phyloP scores from a whole-genome alignment of 2,797 vertebrate species.

The Monodelphis domestica region DNA sequence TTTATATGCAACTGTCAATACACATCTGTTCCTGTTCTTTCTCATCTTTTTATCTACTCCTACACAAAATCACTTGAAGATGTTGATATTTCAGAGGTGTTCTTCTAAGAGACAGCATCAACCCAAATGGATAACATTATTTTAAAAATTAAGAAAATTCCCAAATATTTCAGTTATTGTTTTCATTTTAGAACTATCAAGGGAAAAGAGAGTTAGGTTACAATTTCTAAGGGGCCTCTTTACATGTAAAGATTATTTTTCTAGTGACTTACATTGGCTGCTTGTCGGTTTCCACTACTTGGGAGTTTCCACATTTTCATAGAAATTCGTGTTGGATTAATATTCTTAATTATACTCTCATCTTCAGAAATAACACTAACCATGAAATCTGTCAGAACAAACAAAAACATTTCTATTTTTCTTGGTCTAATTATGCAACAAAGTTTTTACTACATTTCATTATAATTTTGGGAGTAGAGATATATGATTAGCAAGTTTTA shows the following conservation, averaged over 20 bases:
- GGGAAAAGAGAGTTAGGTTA: neutral
- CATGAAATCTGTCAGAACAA: constrained; percentile 88
- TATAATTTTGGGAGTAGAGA: neutral
- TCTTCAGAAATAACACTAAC: constrained; percentile 93
- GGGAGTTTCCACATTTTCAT: constrained; percentile 91
- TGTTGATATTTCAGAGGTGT: neutral
- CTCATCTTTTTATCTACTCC: neutral
- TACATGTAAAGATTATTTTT: constrained; percentile 44
- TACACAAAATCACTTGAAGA: neutral
- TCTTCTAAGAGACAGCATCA: neutral
- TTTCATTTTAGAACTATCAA: neutral
- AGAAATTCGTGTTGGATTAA: constrained; percentile 86
- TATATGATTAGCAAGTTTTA: neutral
- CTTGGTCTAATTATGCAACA: constrained; percentile 21
- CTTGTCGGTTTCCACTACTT: constrained; percentile 61
- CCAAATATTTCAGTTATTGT: neutral
- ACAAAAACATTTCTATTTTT: constrained; percentile 57
- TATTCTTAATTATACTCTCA: constrained; percentile 87
- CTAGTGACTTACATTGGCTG: constrained; percentile 84
- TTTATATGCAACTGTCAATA: neutral
- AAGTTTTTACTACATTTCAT: neutral
- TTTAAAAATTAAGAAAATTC: neutral
- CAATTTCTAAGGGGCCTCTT: neutral
- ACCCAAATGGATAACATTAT: neutral
- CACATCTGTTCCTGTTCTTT: neutral